These are phyloP conservation scores for Diabrotica virgifera DNA, from an alignment of 1,140 invertebrate genomes.

Conservation along the genomic window DNA sequence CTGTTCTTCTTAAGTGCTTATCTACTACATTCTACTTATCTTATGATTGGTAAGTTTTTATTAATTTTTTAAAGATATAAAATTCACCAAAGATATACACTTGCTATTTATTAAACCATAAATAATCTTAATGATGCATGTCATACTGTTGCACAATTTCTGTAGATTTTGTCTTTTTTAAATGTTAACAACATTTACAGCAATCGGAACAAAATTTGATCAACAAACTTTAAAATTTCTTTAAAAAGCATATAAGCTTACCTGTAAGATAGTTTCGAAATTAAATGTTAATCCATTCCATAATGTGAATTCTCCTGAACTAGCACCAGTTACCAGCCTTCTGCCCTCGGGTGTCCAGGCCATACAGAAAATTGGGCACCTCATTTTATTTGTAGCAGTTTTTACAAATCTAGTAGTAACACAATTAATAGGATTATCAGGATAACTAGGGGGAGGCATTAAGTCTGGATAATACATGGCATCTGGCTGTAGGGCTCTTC, in stretches of 20 bases:
- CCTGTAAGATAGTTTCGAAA: constrained; percentile 99
- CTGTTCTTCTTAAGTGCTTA: no score
- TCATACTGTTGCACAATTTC: no score
- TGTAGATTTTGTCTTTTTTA: no score
- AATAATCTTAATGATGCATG: no score
- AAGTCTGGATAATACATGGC: constrained; percentile 85
- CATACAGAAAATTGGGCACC: constrained; percentile 98
- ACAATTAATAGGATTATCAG: constrained; percentile 94
- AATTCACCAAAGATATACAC: no score
- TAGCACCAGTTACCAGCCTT: constrained; percentile 95
- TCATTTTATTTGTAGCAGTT: constrained; percentile 98
- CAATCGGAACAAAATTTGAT: background rate
- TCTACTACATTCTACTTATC: no score
- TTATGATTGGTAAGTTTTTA: no score
- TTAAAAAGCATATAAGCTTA: constrained; percentile 47
- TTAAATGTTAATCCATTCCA: constrained; percentile 99
- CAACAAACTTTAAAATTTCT: background rate
- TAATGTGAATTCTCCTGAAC: constrained; percentile 97
- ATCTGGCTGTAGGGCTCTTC: constrained; percentile 85
- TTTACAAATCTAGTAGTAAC: constrained; percentile 96
- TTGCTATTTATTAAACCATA: no score
- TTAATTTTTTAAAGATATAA: no score
- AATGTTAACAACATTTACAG: no score
- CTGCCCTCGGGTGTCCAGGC: constrained; percentile 99
- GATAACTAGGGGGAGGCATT: constrained; percentile 82